Evolutionary conservation across 2,888 invertebrate genomes (phyloP), one percentile per base, ranked within the genome.

Genomic region (Lottia scabra): DNA sequence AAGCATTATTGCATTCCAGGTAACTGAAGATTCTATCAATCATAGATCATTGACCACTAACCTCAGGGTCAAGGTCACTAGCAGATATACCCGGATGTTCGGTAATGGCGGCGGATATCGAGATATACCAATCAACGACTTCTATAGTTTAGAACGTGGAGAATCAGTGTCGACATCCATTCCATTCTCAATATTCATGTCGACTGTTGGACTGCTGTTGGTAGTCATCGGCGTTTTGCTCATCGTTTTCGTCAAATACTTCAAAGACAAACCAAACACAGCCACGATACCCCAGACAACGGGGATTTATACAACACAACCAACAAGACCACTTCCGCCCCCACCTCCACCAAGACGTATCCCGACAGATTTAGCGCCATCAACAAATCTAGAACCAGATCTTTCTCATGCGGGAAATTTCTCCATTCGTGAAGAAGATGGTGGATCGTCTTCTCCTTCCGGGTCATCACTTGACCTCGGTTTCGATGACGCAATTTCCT

Each of bases 111-210:
- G 45, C 27, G 48, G 43, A 62, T 62, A 70, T 13, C 48, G 67
- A 5, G 64, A 68, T 13, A 48, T 70, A n/a, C 73, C 73, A 13
- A 26, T 73, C 48, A 73, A 73, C 63, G 65, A 71, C 30, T 44
- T 46, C 70, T 46, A 27, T 30, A 27, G n/a, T 16, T 23, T 48
- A 2, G 64, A 38, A 12, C 23, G 27, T 1, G 64, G 46, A 2
- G 43, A 70, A 45, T 15, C 16, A 15, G 38, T 19, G 16, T 45
- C 43, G 4, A 56, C 44, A 19, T 70, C 27, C 43, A 63, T 73
- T 38, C 67, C 70, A 2, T 63, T 73, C 26, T 73, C 73, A 16
- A 67, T 73, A 43, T 73, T 73, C 67, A 73, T 70, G 66, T 70
- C 70, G 12, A 67, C 70, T 10, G 73, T 73, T 44, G 70, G 66